phyloP scores from a whole-genome alignment of 2,797 vertebrate genomes.

The Ceyx erithaca region DNA sequence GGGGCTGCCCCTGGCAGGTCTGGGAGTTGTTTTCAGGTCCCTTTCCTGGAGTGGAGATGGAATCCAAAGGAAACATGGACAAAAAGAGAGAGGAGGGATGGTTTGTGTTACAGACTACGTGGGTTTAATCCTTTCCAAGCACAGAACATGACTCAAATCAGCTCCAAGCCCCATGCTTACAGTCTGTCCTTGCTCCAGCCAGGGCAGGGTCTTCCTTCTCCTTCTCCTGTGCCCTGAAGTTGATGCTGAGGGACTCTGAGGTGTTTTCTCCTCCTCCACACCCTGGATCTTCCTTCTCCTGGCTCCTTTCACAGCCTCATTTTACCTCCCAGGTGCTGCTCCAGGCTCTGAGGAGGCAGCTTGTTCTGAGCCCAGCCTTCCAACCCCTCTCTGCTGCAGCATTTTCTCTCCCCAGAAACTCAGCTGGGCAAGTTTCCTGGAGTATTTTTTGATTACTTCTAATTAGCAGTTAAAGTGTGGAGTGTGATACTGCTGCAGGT shows the following conservation, averaged over 20 bases:
- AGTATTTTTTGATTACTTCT: neutral
- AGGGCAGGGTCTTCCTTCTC: neutral
- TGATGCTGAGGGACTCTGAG: neutral
- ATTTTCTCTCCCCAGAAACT: neutral
- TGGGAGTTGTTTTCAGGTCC: conserved; percentile 76
- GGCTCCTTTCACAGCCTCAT: neutral
- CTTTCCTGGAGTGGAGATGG: conserved; percentile 73
- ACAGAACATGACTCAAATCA: conserved; percentile 47
- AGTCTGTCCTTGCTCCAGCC: neutral
- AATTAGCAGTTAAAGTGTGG: neutral
- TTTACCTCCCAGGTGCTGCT: conserved; percentile 11
- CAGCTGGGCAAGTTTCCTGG: neutral
- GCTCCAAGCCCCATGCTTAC: conserved; percentile 39
- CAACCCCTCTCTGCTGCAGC: neutral
- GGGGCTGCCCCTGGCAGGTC: conserved; percentile 20
- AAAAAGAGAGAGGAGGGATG: conserved; percentile 49
- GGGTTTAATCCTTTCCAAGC: conserved; percentile 75
- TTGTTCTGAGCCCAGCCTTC: neutral
- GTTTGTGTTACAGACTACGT: conserved; percentile 56
- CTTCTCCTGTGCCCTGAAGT: conserved; percentile 8
- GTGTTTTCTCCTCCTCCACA: neutral
- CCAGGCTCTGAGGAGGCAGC: neutral
- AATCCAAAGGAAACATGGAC: conserved; percentile 75
- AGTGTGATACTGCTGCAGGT: neutral
- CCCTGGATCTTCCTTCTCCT: conserved; percentile 20